These are phyloP conservation scores for Electrophaes corylata DNA, from an alignment of 2,888 invertebrate species.

Conservation along the genomic window DNA sequence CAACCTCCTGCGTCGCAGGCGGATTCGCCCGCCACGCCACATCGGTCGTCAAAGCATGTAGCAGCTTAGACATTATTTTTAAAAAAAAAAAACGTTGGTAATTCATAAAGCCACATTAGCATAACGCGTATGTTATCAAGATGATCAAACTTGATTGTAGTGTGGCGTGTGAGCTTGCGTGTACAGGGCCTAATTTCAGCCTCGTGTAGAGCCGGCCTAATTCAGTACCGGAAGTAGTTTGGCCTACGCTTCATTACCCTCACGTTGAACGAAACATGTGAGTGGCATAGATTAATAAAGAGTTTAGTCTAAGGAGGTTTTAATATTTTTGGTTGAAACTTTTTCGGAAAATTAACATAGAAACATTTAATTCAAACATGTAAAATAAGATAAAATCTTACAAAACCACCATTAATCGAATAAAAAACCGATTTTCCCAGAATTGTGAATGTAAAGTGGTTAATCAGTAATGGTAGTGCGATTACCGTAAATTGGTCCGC, in stretches of 20 bases:
- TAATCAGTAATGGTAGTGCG: conserved; percentile 75
- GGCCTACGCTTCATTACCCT: conserved; percentile 24
- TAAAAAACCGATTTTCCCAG: conserved; percentile 62
- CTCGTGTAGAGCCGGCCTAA: conserved; percentile 27
- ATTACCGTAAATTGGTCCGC: conserved; percentile 78
- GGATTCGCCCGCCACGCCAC: no score
- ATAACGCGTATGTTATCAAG: conserved; percentile 26
- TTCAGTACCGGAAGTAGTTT: conserved; percentile 29
- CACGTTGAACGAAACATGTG: conserved; percentile 17
- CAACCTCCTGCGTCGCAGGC: no score
- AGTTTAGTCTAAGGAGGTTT: background rate
- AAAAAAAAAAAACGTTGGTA: conserved; percentile 4
- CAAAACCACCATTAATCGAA: conserved; percentile 6
- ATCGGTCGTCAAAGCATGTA: no score
- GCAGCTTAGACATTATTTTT: background rate
- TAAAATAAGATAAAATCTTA: background rate
- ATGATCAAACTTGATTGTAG: conserved; percentile 24
- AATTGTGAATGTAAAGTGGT: conserved; percentile 77
- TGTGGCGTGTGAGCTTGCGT: conserved; percentile 35
- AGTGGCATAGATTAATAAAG: background rate
- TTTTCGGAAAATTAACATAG: no score
- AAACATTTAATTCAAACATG: no score
- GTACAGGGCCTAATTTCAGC: conserved; percentile 29
- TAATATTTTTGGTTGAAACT: no score
- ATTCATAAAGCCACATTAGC: conserved; percentile 16